phyloP scores from a whole-genome alignment of 2,888 invertebrate genomes.

The Isotomurus palustris region DNA sequence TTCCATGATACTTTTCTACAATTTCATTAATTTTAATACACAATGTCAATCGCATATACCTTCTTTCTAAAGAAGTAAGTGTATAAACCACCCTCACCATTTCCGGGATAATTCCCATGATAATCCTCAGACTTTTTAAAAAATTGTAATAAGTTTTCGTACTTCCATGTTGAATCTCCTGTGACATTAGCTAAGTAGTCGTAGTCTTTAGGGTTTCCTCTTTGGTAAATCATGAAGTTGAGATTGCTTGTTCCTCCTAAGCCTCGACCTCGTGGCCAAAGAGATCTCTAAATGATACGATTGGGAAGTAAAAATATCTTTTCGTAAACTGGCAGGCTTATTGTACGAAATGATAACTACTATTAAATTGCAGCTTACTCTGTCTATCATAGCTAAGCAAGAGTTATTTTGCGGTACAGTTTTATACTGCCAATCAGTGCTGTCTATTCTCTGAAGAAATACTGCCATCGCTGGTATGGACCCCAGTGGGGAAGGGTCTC shows the following conservation, averaged over 20 bases:
- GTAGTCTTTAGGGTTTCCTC: conserved; percentile 31
- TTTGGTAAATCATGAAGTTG: conserved; percentile 37
- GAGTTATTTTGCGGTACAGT: conserved; percentile 33
- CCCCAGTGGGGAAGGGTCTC: conserved; percentile 26
- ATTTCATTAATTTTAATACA: background rate
- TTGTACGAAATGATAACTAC: background rate
- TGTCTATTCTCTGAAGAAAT: conserved; percentile 25
- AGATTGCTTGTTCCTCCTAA: conserved; percentile 34
- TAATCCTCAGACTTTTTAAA: conserved; percentile 39
- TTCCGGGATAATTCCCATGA: conserved; percentile 27
- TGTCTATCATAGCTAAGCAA: conserved; percentile 31
- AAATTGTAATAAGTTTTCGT: conserved; percentile 28
- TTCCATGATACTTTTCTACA: conserved; percentile 21
- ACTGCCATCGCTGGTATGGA: conserved; percentile 32
- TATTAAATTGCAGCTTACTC: too few relatives aligned
- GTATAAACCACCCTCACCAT: background rate
- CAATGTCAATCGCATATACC: background rate
- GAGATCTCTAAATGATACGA: conserved; percentile 6
- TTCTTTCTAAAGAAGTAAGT: too few relatives aligned
- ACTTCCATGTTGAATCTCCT: conserved; percentile 33
- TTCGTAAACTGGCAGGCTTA: background rate
- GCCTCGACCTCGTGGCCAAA: conserved; percentile 31
- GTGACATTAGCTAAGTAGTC: conserved; percentile 26
- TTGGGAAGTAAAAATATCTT: background rate
- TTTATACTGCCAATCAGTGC: conserved; percentile 36